Conservation (phyloP, 92 coral and sea anemone genomes). For the Palythoa caribaeorum region DNA sequence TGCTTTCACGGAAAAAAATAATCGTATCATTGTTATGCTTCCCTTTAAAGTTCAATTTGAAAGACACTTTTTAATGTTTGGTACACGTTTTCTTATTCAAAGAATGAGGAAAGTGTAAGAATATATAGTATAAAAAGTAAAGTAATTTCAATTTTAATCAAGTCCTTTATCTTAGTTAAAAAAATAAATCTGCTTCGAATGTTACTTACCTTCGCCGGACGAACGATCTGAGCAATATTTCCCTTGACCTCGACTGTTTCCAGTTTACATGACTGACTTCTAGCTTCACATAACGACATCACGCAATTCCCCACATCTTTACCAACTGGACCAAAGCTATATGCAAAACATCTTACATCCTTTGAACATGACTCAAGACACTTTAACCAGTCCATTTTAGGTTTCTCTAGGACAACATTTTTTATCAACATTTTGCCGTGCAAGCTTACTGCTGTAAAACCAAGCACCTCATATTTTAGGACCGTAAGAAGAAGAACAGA, state of each 20-base stretch:
- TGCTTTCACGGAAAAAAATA: too few relatives aligned
- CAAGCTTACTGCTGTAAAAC: neutral
- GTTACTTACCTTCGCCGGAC: neutral
- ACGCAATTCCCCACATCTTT: neutral
- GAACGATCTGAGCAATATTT: conserved; percentile 2
- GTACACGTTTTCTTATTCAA: too few relatives aligned
- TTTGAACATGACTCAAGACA: conserved; percentile 20
- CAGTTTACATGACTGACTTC: neutral
- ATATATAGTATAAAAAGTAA: too few relatives aligned
- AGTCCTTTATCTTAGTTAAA: neutral
- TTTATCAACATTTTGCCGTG: neutral
- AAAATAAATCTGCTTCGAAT: neutral
- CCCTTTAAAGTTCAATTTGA: too few relatives aligned
- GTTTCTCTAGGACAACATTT: neutral
- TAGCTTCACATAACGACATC: neutral
- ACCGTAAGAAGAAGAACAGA: neutral
- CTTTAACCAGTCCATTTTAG: conserved; percentile 17
- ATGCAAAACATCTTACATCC: conserved; percentile 13
- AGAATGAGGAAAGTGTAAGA: too few relatives aligned
- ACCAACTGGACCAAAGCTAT: neutral
- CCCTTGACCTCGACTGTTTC: conserved; percentile 4
- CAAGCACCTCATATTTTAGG: neutral
- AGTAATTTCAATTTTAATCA: too few relatives aligned
- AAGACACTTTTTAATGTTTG: too few relatives aligned
- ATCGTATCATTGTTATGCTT: too few relatives aligned